phyloP scores from a whole-genome alignment of 2,797 vertebrate species.

The Poecilia gillii region DNA sequence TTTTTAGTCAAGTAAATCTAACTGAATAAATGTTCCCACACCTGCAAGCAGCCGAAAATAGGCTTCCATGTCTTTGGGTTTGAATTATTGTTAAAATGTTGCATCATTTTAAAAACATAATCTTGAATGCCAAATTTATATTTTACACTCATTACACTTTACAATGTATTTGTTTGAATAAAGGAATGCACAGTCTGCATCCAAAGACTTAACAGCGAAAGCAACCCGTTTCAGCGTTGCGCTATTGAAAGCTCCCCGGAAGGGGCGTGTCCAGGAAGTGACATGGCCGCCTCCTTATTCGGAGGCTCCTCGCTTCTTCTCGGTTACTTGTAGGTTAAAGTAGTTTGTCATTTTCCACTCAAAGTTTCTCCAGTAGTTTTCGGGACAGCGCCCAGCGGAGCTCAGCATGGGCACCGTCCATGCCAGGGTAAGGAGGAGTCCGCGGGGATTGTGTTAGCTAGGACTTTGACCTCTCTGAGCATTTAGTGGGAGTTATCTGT shows the following conservation, averaged over 20 bases:
- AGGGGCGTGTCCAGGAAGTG: slow-evolving; percentile 73
- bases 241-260: slow-evolving; percentile 38
- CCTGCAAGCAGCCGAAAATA: background rate
- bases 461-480: slow-evolving; percentile 75
- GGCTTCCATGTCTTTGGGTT: background rate
- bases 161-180: background rate
- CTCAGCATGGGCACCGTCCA: slow-evolving; percentile 91
- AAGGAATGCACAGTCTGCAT: background rate
- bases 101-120: background rate
- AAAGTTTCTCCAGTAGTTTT: slow-evolving; percentile 3
- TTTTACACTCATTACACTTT: too few relatives aligned
- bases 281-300: slow-evolving; percentile 79
- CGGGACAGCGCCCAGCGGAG: slow-evolving; percentile 40
- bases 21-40: background rate
- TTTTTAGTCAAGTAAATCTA: background rate
- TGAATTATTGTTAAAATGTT: background rate
- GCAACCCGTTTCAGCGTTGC: background rate
- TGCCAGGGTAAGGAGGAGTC: slow-evolving; percentile 86
- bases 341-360: background rate
- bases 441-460: background rate
- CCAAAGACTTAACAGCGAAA: background rate
- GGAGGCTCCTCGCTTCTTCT: slow-evolving; percentile 27
- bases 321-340: slow-evolving; percentile 51
- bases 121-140: background rate
- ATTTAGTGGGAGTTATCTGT: slow-evolving; percentile 5